Evolutionary conservation across 2,888 invertebrate species (phyloP), one percentile per base, ranked within the genome.

Genomic region (Hydrotaea diabolus): DNA sequence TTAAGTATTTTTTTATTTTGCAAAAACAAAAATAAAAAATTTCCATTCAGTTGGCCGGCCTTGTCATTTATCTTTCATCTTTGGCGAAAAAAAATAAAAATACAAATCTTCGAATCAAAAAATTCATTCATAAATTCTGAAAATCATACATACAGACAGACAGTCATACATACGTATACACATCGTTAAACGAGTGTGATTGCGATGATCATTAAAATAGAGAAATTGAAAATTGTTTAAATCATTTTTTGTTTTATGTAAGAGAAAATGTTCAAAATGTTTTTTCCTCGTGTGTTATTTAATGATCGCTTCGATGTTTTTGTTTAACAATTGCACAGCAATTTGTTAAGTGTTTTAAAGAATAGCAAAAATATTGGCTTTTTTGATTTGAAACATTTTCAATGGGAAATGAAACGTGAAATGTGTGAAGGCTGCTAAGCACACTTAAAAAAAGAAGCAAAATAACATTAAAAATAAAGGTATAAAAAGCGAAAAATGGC

Each of bases 311-410:
- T 59, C 5, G 36, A 55, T 46, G 23, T 49, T 46, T 49, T 76
- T 11, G 46, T 72, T 2, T 7, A 7, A 43, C 46, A 13, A 39
- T 75, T 80, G 9, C 23, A 64, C 73, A 36, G 75, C 72, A 78
- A 82, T 82, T 82, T 82, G 66, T 80, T 82, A 78, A 83, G 83
- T 77, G 76, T 71, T 49, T 36, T 55, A 72, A 11, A 62, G 31
- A 23, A n/a, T n/a, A n/a, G n/a, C n/a, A n/a, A 13, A 17, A 46
- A 19, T 26, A 59, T 23, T 15, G 2, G 26, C 8, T 59, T 15
- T 11, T 23, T 2, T 3, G 23, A 21, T 53, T 23, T 59, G 11
- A 57, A 59, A n/a, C 15, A n/a, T 9, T 13, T 1, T 26, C 26
- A 15, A 59, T 15, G n/a, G 3, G 31, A 62, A 31, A 73, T 19